Conservation (phyloP, 2,113 vertebrate species). For the Sciurus niger region DNA sequence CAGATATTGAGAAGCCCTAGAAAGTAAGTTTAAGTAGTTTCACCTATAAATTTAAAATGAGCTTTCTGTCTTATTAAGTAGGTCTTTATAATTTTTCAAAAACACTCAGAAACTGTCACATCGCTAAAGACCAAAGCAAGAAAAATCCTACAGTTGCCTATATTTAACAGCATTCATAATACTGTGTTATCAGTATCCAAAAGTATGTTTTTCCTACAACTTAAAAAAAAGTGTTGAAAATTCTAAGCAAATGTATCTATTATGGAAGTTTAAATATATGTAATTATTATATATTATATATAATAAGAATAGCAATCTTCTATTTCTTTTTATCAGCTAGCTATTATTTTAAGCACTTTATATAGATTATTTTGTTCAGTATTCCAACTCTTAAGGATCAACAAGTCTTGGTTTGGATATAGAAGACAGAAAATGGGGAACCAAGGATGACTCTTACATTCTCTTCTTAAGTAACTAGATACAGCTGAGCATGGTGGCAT, state of each 20-base stretch:
- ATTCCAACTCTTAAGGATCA: neutral
- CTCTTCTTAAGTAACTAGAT: conserved; percentile 23
- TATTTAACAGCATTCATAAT: neutral
- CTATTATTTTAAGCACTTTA: conserved; percentile 41
- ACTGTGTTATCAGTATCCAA: neutral
- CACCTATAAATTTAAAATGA: conserved; percentile 4
- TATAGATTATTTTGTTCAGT: neutral
- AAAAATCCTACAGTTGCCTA: neutral
- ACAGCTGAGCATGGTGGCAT: neutral
- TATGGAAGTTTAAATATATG: conserved; percentile 6
- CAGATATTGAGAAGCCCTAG: conserved; percentile 30
- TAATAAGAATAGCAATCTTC: conserved; percentile 4
- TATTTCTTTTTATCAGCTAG: conserved; percentile 24
- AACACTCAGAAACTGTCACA: neutral
- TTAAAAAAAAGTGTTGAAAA: conserved; percentile 45
- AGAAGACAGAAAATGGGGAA: conserved; percentile 4
- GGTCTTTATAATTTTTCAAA: conserved; percentile 26
- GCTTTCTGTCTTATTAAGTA: conserved; percentile 47
- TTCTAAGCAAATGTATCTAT: neutral
- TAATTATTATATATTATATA: neutral
- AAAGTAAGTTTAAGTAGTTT: conserved; percentile 44
- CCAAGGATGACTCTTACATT: neutral
- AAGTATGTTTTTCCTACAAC: conserved; percentile 37
- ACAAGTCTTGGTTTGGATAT: neutral
- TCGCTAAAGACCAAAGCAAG: conserved; percentile 35